A percentile compares a stretch with the other conserved stretches of the same genome.
phyloP scores from a whole-genome alignment of 64 coral and sea anemone genomes.

The Exaiptasia diaphana region DNA sequence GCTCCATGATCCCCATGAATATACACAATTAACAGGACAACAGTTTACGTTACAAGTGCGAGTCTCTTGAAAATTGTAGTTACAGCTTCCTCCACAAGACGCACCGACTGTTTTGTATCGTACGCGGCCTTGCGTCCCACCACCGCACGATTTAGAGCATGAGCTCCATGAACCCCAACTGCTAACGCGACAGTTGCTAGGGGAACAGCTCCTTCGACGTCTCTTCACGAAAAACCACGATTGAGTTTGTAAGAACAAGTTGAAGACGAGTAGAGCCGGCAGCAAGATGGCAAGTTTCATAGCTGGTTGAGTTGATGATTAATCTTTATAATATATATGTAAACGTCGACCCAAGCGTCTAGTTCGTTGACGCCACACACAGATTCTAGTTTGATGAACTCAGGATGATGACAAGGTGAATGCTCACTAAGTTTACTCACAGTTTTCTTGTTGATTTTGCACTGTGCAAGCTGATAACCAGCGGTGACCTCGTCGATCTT shows the following conservation, averaged over 20 bases:
- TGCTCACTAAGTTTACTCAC: too few relatives aligned
- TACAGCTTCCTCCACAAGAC: slow-evolving; percentile 44
- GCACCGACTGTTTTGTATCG: neutral
- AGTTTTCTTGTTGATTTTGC: too few relatives aligned
- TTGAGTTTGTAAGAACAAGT: neutral
- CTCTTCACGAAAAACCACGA: neutral
- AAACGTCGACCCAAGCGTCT: too few relatives aligned
- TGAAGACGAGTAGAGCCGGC: neutral
- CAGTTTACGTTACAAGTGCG: slow-evolving; percentile 15
- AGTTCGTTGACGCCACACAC: too few relatives aligned
- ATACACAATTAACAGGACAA: slow-evolving; percentile 56
- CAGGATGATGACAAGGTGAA: too few relatives aligned
- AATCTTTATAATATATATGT: too few relatives aligned
- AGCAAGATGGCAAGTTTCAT: neutral
- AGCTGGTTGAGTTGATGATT: too few relatives aligned
- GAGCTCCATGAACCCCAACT: slow-evolving; percentile 35
- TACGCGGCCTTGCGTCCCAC: neutral
- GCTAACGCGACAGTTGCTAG: slow-evolving; percentile 33
- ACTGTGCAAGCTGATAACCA: too few relatives aligned
- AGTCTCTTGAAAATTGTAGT: neutral
- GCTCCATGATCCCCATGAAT: slow-evolving; percentile 34
- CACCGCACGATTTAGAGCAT: slow-evolving; percentile 26
- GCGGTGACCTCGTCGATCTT: too few relatives aligned
- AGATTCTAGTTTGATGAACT: too few relatives aligned
- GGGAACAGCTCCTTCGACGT: neutral